Conservation (phyloP, 2,888 invertebrate genomes). For the Koerneria pararmatus region DNA sequence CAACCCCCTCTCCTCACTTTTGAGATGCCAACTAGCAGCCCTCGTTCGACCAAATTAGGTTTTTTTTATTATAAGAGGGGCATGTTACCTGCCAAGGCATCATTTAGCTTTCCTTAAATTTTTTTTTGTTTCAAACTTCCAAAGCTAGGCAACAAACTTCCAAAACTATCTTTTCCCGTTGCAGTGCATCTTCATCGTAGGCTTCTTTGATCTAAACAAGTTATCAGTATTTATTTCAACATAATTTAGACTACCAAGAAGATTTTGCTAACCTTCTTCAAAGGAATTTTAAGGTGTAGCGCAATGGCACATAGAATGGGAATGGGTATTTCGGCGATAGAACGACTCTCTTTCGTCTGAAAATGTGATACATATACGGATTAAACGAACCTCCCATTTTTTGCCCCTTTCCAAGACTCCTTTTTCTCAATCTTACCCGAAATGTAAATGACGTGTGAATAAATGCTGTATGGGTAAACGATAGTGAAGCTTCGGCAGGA, state of each 20-base stretch:
- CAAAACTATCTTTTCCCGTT: slow-evolving; percentile 14
- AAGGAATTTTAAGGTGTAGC: slow-evolving; percentile 18
- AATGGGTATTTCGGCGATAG: slow-evolving; percentile 20
- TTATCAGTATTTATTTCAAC: not conserved
- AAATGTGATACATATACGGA: not conserved
- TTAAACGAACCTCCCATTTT: no score
- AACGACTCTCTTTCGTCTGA: slow-evolving; percentile 17
- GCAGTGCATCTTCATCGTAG: slow-evolving; percentile 11
- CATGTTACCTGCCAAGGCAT: slow-evolving; percentile 10
- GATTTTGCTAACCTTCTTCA: slow-evolving; percentile 8
- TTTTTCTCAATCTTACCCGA: no score
- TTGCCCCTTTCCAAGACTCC: no score
- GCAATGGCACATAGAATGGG: slow-evolving; percentile 21
- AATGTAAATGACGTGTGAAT: no score
- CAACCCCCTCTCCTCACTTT: no score
- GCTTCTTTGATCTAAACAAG: slow-evolving; percentile 16
- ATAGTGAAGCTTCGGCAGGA: no score
- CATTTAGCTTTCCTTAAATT: not conserved
- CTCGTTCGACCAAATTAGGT: no score
- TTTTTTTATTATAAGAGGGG: no score
- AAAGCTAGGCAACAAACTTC: slow-evolving; percentile 1
- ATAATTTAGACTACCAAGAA: not conserved
- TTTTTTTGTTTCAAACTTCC: not conserved
- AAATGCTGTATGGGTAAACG: no score
- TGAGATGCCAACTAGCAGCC: no score